Percentiles rank a stretch among this genome's conserved stretches.
phyloP scores from a whole-genome alignment of 2,113 vertebrate species.

The Nanger granti region DNA sequence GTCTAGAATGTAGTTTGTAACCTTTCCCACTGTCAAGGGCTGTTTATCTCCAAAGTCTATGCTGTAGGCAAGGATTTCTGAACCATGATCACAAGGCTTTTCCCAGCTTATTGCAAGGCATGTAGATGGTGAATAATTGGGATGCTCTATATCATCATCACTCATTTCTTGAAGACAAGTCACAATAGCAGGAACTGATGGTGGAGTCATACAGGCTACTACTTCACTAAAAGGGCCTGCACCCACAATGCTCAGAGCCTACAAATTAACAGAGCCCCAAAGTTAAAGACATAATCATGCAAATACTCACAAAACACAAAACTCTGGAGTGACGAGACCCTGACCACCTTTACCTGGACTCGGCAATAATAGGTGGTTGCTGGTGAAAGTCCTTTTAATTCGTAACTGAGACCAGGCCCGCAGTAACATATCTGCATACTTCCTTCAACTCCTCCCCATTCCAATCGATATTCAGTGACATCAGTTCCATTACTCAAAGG shows the following conservation, averaged over 20 bases:
- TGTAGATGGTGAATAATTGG: conserved; percentile 89
- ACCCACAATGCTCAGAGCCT: conserved; percentile 91
- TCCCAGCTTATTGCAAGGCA: conserved; percentile 94
- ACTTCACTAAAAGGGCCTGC: conserved; percentile 93
- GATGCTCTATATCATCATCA: conserved; percentile 83
- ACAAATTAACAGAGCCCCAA: conserved; percentile 68
- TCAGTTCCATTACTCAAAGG: conserved; percentile 90
- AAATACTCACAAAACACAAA: background rate
- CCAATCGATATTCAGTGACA: conserved; percentile 90
- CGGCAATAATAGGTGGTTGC: conserved; percentile 93
- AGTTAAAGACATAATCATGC: conserved; percentile 27
- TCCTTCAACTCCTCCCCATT: conserved; percentile 96
- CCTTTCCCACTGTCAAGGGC: conserved; percentile 85
- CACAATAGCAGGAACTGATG: conserved; percentile 91
- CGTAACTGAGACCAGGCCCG: conserved; percentile 86
- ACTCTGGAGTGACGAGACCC: background rate
- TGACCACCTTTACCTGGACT: conserved; percentile 85
- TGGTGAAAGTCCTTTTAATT: conserved; percentile 93
- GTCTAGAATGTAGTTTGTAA: conserved; percentile 87
- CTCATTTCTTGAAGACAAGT: conserved; percentile 86
- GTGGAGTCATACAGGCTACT: conserved; percentile 88
- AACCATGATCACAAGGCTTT: conserved; percentile 90
- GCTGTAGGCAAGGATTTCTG: conserved; percentile 94
- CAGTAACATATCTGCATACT: conserved; percentile 92
- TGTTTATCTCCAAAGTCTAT: conserved; percentile 95